Percentiles rank a stretch among this genome's conserved stretches.
These are phyloP conservation scores for Hypomesus transpacificus DNA, from an alignment of 2,113 vertebrate species.

Conservation along the genomic window DNA sequence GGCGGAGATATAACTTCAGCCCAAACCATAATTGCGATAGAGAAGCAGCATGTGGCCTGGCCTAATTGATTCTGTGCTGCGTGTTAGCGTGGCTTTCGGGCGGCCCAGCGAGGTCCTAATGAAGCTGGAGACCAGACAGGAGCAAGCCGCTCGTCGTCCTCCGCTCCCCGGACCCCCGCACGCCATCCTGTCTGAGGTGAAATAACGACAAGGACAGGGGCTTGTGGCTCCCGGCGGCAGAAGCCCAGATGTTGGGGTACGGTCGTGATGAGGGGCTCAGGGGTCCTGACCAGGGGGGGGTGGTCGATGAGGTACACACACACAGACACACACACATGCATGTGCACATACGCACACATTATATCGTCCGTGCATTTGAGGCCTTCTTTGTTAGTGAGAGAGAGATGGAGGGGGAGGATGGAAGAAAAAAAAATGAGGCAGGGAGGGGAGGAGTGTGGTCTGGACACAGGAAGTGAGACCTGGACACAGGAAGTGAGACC, in stretches of 20 bases:
- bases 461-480: neutral
- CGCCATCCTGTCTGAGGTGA: neutral
- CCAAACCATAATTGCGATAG: conserved; percentile 8
- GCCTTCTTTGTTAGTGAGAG: neutral
- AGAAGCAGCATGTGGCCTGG: conserved; percentile 5
- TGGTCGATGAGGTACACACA: no score
- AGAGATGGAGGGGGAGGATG: neutral
- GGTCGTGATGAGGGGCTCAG: no score
- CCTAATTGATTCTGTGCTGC: conserved; percentile 18
- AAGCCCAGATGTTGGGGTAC: no score
- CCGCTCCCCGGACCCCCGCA: neutral
- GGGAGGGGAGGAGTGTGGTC: conserved; percentile 14
- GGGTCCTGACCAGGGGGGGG: no score
- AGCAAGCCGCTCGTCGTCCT: conserved; percentile 8
- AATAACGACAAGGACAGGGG: no score
- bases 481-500: no score
- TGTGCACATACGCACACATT: no score
- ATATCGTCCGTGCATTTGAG: no score
- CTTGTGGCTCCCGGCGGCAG: no score
- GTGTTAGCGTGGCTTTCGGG: neutral
- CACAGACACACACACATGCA: no score
- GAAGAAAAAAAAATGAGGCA: neutral
- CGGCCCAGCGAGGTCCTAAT: conserved; percentile 11
- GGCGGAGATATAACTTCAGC: conserved; percentile 9
- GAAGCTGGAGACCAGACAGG: neutral